Base-by-base conservation (phyloP, 2,113 vertebrate genomes). In the Lamprotornis superbus region DNA sequence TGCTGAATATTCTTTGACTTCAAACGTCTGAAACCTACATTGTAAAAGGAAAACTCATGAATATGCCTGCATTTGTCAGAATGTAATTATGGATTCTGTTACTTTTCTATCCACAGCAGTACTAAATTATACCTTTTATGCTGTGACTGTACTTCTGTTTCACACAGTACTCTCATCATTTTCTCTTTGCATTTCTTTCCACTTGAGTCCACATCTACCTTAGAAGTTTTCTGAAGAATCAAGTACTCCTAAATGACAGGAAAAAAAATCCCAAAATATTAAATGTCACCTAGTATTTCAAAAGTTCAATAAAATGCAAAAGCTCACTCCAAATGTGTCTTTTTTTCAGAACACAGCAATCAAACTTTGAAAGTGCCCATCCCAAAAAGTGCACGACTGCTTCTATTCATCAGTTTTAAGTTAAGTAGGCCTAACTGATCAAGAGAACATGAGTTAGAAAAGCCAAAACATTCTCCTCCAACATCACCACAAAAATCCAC, bases 181-280 rank as follows among this genome's bases (percentile, higher is more conserved):
- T 98, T 99, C 98, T 99, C 99, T 97, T 98, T 99, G 97, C 99
- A 99, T 91, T 98, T 99, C 97, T 98, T 99, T 96, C 99, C 98
- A 42, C 98, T 98, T 63, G 99, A 99, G 97, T 99, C 98, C 83
- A 99, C 98, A 82, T 99, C 99, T 31, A 99, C 98, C 95, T 99
- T 99, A 75, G 97, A 98, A 18, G 98, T 98, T 98, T 98, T 99
- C 96, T 99, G 98, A 78, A 99, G 98, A 93, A 98, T 91, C 90
- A 99, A 95, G 91, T 99, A 99, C 35, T 99, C 98, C 99, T 99
- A 95, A 93, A 94, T 49, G 68, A 97, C 60, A 97, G 5, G 15
- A 88, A 93, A 87, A 89, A 65, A 74, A 35, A 19, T 12, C n/a
- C 11, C 61, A 93, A 94, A 75, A 87, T 3, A 75, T 91, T 94